Percentiles rank a stretch among this genome's conserved stretches.
Conservation (phyloP, 2,113 vertebrate species). For the Pachyramphus minor region DNA sequence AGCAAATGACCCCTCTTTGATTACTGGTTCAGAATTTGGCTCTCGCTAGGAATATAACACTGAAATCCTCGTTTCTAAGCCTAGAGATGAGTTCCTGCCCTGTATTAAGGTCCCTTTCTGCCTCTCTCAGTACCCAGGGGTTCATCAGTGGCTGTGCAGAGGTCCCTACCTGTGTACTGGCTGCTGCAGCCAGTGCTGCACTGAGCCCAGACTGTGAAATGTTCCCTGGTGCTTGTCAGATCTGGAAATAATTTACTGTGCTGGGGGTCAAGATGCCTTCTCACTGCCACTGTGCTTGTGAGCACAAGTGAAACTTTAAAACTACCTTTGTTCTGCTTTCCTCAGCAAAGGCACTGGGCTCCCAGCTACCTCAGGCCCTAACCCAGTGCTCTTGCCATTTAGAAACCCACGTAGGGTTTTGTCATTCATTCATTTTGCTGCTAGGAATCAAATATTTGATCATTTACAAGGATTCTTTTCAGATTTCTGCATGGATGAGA, state of each 20-base stretch:
- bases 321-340: constrained; percentile 5
- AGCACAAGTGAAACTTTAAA: not conserved
- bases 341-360: not conserved
- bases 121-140: not conserved
- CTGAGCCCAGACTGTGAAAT: not conserved
- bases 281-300: not conserved
- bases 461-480: constrained; percentile 3
- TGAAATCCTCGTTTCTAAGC: not conserved
- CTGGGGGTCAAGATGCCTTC: not conserved
- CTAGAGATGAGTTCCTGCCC: not conserved
- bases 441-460: constrained; percentile 4
- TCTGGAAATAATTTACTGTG: constrained; percentile 22
- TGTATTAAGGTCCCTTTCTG: not conserved
- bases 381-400: not conserved
- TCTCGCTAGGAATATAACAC: not conserved
- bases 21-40: not conserved
- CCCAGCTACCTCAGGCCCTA: not conserved
- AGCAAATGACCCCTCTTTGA: not conserved
- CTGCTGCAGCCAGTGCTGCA: not conserved
- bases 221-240: not conserved
- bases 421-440: not conserved
- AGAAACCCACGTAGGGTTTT: not conserved
- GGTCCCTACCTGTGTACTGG: not conserved
- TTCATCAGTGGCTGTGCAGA: not conserved
- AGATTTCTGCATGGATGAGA: constrained; percentile 25